Conservation (phyloP, 2,797 vertebrate genomes). For the Xerus rutilus region DNA sequence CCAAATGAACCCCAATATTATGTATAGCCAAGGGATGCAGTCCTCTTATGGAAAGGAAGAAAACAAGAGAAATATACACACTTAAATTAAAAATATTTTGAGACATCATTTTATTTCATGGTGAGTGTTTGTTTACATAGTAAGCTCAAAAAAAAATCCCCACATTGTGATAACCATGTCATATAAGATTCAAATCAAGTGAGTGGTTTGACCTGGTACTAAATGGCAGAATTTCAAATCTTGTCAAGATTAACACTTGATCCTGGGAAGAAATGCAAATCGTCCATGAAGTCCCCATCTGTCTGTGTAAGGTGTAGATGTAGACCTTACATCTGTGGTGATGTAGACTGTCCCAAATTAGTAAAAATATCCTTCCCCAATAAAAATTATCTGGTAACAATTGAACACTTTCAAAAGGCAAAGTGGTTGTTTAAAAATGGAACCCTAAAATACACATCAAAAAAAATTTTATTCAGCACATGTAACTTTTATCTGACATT, state of each 20-base stretch:
- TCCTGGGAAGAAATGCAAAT: slow-evolving; percentile 79
- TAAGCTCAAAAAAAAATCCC: background rate
- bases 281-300: slow-evolving; percentile 78
- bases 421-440: slow-evolving; percentile 51
- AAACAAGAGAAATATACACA: background rate
- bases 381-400: background rate
- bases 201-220: slow-evolving; percentile 47
- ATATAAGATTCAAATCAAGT: slow-evolving; percentile 55
- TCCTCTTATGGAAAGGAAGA: background rate
- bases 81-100: background rate
- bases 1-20: too few species aligned
- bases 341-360: too few species aligned
- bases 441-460: slow-evolving; percentile 28
- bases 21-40: background rate
- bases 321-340: too few species aligned
- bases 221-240: slow-evolving; percentile 70
- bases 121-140: background rate
- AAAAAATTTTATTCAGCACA: slow-evolving; percentile 39
- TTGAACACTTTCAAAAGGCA: slow-evolving; percentile 55
- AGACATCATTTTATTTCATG: background rate
- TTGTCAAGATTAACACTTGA: slow-evolving; percentile 70
- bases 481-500: slow-evolving; percentile 61
- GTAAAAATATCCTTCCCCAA: slow-evolving; percentile 68
- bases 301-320: background rate
- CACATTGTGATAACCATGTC: background rate